Evolutionary conservation across 2,113 vertebrate genomes (phyloP).

Genomic region (Xenopus tropicalis): DNA sequence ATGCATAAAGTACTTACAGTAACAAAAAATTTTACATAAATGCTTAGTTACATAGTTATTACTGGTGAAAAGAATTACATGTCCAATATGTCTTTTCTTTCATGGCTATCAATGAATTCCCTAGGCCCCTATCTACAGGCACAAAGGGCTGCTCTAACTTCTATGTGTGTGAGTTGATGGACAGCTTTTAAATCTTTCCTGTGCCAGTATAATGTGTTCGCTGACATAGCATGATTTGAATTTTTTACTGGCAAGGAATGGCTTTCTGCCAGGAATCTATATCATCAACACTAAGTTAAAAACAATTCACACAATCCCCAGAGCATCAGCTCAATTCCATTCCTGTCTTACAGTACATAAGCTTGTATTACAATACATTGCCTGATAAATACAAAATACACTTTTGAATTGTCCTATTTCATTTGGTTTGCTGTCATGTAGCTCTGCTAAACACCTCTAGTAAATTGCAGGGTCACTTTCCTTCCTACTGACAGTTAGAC

Average conservation of each 20-base stretch:
- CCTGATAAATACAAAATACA: background rate
- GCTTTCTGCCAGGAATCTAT: constrained; percentile 26
- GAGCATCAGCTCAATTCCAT: constrained; percentile 14
- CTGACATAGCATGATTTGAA: constrained; percentile 19
- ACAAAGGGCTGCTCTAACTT: constrained; percentile 13
- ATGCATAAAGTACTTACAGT: too few relatives aligned
- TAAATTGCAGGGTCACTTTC: too few relatives aligned
- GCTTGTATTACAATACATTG: constrained; percentile 1
- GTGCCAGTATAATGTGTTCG: constrained; percentile 10
- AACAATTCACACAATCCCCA: constrained; percentile 26
- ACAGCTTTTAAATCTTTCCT: constrained; percentile 17
- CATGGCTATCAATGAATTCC: constrained; percentile 7
- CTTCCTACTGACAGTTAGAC: too few relatives aligned
- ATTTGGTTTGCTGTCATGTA: too few relatives aligned
- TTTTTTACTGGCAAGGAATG: constrained; percentile 31
- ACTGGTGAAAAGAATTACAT: too few relatives aligned
- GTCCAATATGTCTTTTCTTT: too few relatives aligned
- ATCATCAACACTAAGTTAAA: constrained; percentile 19
- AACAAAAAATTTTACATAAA: too few relatives aligned
- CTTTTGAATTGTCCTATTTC: too few relatives aligned
- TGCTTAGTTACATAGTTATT: too few relatives aligned
- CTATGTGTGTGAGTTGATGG: constrained; percentile 7
- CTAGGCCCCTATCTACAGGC: background rate
- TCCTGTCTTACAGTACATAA: constrained; percentile 16
- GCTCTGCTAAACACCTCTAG: too few relatives aligned